Evolutionary conservation across 2,797 vertebrate genomes (phyloP), one percentile per base, ranked within the genome.

Genomic region (Scolopax bukidnonensis): DNA sequence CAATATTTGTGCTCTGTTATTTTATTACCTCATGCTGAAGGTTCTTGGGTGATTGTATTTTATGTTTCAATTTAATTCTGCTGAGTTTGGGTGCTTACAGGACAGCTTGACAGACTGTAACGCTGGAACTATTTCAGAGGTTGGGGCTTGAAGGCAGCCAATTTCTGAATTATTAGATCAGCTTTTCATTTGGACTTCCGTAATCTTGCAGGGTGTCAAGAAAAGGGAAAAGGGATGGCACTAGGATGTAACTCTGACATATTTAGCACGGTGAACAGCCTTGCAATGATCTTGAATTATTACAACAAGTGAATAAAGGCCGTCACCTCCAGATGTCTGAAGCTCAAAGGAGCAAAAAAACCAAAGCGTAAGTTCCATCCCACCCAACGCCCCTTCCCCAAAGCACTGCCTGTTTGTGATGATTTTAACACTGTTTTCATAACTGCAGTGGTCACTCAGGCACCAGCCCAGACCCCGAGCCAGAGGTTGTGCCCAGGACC

Each of bases 111-210:
- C 11, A 16, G n/a, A 12, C 12, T 13, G 20, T 25, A 45, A 59
- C 18, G n/a, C 16, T 60, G 54, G 38, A 69, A 56, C 25, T 33
- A 27, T 27, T 84, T 50, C 43, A 24, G 51, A 53, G 41, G 64
- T 1, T 5, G 28, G 28, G 47, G 17, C 20, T 43, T 1, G 1
- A n/a, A 25, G 9, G 16, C 21, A 47, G 18, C 25, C 7, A 10
- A 54, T 21, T 65, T 65, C 47, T 64, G 54, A 64, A 33, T 48
- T 16, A 25, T 19, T 50, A 36, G 10, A 61, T 67, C 16, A 61
- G 23, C 19, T 76, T 75, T 61, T 56, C 59, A 61, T 51, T 51
- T 45, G 38, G 53, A 57, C 23, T 67, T 67, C 11, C 5, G 11
- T 47, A 27, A 47, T 70, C 24, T 81, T 45, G 63, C 74, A 70